These are phyloP conservation scores for Cistogaster globosa DNA, from an alignment of 2,888 invertebrate species.

Conservation along the genomic window DNA sequence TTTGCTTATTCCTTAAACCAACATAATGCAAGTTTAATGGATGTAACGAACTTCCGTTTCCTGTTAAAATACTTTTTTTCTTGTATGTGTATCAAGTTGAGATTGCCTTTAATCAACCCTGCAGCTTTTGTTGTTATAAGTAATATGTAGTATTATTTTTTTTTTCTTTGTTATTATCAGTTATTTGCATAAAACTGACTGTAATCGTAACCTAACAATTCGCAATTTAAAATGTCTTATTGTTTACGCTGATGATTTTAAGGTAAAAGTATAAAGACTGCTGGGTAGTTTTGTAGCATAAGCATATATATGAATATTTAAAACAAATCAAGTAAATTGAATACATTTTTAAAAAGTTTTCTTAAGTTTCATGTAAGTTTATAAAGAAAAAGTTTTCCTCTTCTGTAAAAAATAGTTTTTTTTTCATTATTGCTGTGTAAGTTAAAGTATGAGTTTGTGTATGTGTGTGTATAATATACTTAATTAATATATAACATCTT, in stretches of 20 bases:
- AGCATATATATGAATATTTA: conserved; percentile 28
- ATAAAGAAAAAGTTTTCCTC: conserved; percentile 39
- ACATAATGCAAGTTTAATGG: conserved; percentile 47
- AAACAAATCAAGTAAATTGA: conserved; percentile 52
- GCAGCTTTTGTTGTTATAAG: conserved; percentile 1
- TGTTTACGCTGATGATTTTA: no score
- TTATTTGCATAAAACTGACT: no score
- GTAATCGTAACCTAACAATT: no score
- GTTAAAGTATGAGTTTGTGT: background rate
- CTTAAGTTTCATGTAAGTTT: conserved; percentile 32
- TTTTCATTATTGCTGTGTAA: background rate
- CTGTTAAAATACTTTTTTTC: conserved; percentile 45
- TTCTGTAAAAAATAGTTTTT: background rate
- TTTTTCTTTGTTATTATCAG: no score
- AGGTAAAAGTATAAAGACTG: background rate
- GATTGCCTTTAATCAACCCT: background rate
- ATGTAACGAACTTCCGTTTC: conserved; percentile 66
- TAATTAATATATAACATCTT: conserved; percentile 61
- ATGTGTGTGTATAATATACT: conserved; percentile 22
- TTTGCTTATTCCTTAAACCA: conserved; percentile 23
- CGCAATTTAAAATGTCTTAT: no score
- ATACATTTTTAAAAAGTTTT: conserved; percentile 64
- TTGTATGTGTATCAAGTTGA: background rate
- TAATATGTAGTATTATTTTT: no score
- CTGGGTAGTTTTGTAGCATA: background rate